These are phyloP conservation scores for Aphidoletes aphidimyza DNA, from an alignment of 2,888 invertebrate species.

Conservation along the genomic window DNA sequence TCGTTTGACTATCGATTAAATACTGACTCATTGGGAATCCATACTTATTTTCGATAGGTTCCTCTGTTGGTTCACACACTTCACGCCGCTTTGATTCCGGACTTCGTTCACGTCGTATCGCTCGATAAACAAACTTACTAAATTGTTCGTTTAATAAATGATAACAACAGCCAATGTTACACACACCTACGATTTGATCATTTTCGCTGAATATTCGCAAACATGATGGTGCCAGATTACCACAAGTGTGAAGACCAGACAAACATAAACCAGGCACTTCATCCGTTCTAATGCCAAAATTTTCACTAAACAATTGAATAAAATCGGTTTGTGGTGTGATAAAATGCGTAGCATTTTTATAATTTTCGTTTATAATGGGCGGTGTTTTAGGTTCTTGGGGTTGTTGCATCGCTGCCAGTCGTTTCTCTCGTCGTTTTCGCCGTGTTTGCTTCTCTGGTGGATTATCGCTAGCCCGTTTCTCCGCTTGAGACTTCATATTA, in stretches of 20 bases:
- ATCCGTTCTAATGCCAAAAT: slow-evolving; percentile 65
- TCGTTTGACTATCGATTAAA: slow-evolving; percentile 68
- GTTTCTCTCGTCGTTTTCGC: neutral
- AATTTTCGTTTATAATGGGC: slow-evolving; percentile 63
- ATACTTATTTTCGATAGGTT: slow-evolving; percentile 62
- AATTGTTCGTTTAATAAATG: slow-evolving; percentile 77
- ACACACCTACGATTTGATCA: slow-evolving; percentile 70
- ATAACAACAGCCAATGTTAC: slow-evolving; percentile 92
- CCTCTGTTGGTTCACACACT: slow-evolving; percentile 58
- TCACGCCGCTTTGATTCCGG: neutral
- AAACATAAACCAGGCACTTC: slow-evolving; percentile 61
- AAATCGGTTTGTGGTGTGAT: slow-evolving; percentile 73
- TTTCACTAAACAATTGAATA: slow-evolving; percentile 66
- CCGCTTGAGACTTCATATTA: slow-evolving; percentile 69
- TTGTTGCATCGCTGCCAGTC: neutral
- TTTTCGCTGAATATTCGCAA: slow-evolving; percentile 75
- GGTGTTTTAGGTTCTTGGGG: neutral
- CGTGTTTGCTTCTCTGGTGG: slow-evolving; percentile 58
- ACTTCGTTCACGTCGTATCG: slow-evolving; percentile 6
- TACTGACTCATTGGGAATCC: slow-evolving; percentile 78
- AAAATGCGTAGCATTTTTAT: slow-evolving; percentile 73
- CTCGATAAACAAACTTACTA: slow-evolving; percentile 56
- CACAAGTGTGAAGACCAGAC: slow-evolving; percentile 89
- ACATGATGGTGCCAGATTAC: slow-evolving; percentile 80
- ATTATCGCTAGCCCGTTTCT: slow-evolving; percentile 65